Evolutionary conservation across 2,797 vertebrate species (phyloP).

Genomic region (Tragelaphus oryx): DNA sequence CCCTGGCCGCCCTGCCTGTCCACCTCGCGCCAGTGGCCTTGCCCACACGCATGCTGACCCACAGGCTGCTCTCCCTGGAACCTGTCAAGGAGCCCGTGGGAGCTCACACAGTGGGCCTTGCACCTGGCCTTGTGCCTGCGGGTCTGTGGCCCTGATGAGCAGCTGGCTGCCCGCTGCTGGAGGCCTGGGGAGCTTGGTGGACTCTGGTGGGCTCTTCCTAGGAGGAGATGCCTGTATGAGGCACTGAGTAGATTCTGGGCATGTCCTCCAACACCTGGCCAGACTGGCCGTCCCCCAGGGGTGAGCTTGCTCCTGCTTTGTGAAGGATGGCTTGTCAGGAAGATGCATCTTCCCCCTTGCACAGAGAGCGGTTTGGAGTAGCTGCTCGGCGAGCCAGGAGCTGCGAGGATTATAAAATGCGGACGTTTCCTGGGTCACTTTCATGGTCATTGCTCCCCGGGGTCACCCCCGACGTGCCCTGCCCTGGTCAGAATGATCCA

Average conservation of each 20-base stretch:
- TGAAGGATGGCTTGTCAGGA: neutral
- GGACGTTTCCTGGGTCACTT: neutral
- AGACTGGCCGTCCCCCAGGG: neutral
- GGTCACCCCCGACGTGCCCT: neutral
- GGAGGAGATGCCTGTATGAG: fast-evolving
- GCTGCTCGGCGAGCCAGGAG: neutral
- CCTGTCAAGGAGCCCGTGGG: neutral
- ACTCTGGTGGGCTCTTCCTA: neutral
- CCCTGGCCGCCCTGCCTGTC: neutral
- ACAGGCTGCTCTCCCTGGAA: no score
- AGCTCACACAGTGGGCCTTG: no score
- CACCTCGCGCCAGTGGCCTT: no score
- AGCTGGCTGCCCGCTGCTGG: fast-evolving
- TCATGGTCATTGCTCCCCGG: neutral
- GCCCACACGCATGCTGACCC: neutral
- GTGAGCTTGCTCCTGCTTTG: neutral
- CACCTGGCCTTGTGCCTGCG: fast-evolving
- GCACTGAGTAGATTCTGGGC: neutral
- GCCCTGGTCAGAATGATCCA: neutral
- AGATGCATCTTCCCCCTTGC: neutral
- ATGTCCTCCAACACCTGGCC: neutral
- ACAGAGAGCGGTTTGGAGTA: neutral
- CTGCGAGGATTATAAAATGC: neutral
- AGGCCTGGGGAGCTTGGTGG: neutral
- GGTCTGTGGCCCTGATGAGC: neutral